phyloP scores from a whole-genome alignment of 2,797 vertebrate species.

The Borostomias antarcticus region DNA sequence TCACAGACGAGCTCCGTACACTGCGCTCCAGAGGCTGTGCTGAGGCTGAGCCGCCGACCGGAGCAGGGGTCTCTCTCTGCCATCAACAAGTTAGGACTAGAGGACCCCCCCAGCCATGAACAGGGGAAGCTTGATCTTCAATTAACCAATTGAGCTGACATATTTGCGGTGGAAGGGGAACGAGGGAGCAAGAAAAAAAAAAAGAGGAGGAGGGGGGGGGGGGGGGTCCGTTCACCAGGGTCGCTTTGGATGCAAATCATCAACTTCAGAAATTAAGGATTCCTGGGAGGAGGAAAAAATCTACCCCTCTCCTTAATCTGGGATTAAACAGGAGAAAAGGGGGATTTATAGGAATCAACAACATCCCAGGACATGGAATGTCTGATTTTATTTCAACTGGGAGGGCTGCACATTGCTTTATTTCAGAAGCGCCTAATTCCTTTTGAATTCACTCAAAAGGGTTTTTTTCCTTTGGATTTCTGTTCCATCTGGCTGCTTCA shows the following conservation, averaged over 20 bases:
- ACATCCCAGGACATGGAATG: constrained; percentile 80
- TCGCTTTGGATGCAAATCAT: constrained; percentile 76
- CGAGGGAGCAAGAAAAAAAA: constrained; percentile 48
- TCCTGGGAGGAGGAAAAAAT: constrained; percentile 54
- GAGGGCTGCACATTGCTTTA: constrained; percentile 76
- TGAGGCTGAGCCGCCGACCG: constrained; percentile 84
- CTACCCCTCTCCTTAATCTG: constrained; percentile 45
- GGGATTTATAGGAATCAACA: constrained; percentile 57
- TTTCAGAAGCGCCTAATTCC: constrained; percentile 77
- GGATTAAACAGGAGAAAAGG: constrained; percentile 62
- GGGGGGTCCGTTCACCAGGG: constrained; percentile 57
- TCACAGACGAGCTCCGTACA: constrained; percentile 89
- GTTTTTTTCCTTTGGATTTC: constrained; percentile 88
- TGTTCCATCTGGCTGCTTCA: constrained; percentile 90
- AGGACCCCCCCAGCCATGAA: constrained; percentile 77
- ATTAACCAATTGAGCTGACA: constrained; percentile 83
- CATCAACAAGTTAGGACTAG: constrained; percentile 97
- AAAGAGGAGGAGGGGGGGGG: constrained; percentile 36
- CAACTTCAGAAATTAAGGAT: constrained; percentile 75
- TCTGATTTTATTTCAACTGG: constrained; percentile 76
- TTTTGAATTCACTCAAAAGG: constrained; percentile 85
- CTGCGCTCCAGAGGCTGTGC: constrained; percentile 89
- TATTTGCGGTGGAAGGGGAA: constrained; percentile 70
- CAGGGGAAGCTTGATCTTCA: constrained; percentile 79
- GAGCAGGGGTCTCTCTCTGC: constrained; percentile 77